Percentiles rank a stretch among this genome's conserved stretches.
Conservation (phyloP, 2,797 vertebrate genomes). For the Rachycentron canadum region DNA sequence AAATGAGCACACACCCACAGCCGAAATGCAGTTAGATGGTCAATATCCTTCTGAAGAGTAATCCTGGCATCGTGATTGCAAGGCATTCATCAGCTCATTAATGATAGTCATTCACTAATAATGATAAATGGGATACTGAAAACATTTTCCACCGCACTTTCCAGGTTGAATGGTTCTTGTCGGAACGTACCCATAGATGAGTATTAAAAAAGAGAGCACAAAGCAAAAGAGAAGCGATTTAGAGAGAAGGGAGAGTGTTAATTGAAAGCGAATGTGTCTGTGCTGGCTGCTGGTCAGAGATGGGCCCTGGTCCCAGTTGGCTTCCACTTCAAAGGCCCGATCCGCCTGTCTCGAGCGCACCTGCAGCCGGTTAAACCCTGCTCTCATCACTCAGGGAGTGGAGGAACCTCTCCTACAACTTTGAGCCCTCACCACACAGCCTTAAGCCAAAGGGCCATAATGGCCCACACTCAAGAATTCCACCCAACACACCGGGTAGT, state of each 20-base stretch:
- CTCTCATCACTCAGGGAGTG: conserved; percentile 85
- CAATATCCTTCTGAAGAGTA: conserved; percentile 16
- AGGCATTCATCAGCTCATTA: conserved; percentile 20
- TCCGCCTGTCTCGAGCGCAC: conserved; percentile 81
- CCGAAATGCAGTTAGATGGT: conserved; percentile 3
- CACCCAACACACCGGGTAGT: conserved; percentile 57
- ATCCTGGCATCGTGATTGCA: conserved; percentile 4
- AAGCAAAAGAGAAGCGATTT: conserved; percentile 52
- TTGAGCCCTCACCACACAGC: conserved; percentile 54
- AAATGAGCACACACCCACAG: conserved; percentile 20
- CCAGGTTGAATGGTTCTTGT: conserved; percentile 11
- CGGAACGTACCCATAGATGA: conserved; percentile 18
- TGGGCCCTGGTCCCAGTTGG: conserved; percentile 85
- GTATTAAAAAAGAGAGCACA: conserved; percentile 49
- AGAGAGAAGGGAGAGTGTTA: conserved; percentile 76
- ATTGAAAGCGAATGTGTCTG: conserved; percentile 86
- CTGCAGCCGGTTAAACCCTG: conserved; percentile 87
- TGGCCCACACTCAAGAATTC: conserved; percentile 62
- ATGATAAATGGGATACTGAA: background rate
- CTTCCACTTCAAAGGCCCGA: conserved; percentile 85
- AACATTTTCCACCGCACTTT: conserved; percentile 6
- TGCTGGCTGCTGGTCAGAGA: conserved; percentile 81
- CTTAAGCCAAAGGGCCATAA: conserved; percentile 63
- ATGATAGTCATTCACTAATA: conserved; percentile 15
- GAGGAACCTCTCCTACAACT: conserved; percentile 74